Base-by-base conservation (phyloP, 2,888 invertebrate genomes). In the Microplitis deprimator region DNA sequence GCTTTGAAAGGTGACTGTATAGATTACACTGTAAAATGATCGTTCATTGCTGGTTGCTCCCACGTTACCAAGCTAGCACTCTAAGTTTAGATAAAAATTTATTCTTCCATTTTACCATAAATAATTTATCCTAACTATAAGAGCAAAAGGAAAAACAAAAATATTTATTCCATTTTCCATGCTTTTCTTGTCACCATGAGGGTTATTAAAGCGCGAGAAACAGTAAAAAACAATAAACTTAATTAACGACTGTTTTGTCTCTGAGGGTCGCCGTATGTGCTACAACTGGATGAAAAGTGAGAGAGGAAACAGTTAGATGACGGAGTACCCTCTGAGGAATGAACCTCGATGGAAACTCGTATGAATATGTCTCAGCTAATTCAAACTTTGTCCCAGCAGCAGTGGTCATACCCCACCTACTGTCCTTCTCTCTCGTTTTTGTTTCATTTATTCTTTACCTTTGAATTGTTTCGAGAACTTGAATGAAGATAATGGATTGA, bases 321-420 rank as follows among this genome's bases (percentile, higher is more conserved):
- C 89, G 87, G 89, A 90, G 89, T 89, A 87, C 88, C 89, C 89
- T 90, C 89, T 82, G 87, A 90, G 89, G 89, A 89, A 85, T 88
- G 88, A 76, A 89, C 89, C 89, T 89, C 89, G 88, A 89, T 89
- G 89, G 87, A 89, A 89, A 89, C 89, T 89, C 89, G 89, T 88
- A 89, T 90, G 89, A 90, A 90, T 90, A 90, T 90, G 89, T 89
- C 89, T 89, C 89, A 87, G 89, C 89, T 90, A 90, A 90, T 90
- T 90, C 89, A 89, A 90, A 90, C 88, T 89, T 88, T 85, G 88
- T 90, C 89, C 89, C 89, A 85, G 86, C 87, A 89, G 89, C 86
- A 82, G 85, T 84, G 83, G 84, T 61, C 83, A 81, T 83, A 84
- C 85, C 73, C 75, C 29, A 69, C 10, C 61, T 71, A 40, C 61